Conservation (phyloP, 2,888 invertebrate genomes). For the Auanema freiburgensis region DNA sequence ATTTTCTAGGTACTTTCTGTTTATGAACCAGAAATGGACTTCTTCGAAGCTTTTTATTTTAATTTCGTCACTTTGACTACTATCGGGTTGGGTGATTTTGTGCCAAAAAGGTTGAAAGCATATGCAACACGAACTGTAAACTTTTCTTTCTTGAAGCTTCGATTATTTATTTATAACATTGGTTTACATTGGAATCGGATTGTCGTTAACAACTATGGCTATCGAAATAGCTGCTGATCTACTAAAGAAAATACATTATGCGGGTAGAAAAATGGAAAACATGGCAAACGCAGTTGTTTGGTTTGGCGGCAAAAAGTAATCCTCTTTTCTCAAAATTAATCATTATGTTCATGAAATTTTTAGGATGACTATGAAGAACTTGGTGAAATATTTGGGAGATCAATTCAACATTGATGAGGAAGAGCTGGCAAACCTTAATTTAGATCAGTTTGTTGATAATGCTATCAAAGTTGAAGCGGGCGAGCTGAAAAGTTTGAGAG, state of each 20-base stretch:
- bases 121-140: background rate
- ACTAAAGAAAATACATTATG: constrained; percentile 60
- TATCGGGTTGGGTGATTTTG: constrained; percentile 59
- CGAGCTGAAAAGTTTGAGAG: constrained; percentile 43
- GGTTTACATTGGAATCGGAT: constrained; percentile 59
- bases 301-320: constrained; percentile 62
- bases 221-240: constrained; percentile 63
- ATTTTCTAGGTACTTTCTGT: constrained; percentile 30
- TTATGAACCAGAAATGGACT: constrained; percentile 61
- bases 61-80: constrained; percentile 61
- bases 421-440: constrained; percentile 49
- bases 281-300: constrained; percentile 60
- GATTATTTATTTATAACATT: constrained; percentile 57
- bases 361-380: constrained; percentile 59
- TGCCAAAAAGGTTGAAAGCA: constrained; percentile 45
- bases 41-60: constrained; percentile 61
- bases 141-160: no score
- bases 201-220: constrained; percentile 61
- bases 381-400: constrained; percentile 60
- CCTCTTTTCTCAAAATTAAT: background rate
- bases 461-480: constrained; percentile 59
- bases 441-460: constrained; percentile 58
- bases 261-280: constrained; percentile 61
- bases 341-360: constrained; percentile 12
- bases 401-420: constrained; percentile 60